Percentiles rank a stretch among this genome's conserved stretches.
These are phyloP conservation scores for Uropsilus gracilis DNA, from an alignment of 2,113 vertebrate species.

Conservation along the genomic window DNA sequence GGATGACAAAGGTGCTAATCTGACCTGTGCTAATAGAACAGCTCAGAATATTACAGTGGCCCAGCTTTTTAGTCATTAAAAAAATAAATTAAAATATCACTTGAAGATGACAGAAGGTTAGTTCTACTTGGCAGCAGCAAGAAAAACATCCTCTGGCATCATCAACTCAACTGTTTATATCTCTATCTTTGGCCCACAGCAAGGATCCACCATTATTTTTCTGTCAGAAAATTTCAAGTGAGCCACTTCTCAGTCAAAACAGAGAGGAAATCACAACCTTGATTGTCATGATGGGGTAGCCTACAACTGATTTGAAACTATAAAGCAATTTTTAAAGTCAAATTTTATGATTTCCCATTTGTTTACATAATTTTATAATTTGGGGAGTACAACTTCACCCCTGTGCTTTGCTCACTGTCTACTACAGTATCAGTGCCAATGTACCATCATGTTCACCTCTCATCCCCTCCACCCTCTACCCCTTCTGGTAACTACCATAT, in stretches of 20 bases:
- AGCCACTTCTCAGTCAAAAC: constrained; percentile 3
- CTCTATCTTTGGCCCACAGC: background rate
- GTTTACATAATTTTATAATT: too few relatives aligned
- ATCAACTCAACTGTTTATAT: background rate
- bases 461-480: too few relatives aligned
- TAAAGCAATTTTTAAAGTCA: background rate
- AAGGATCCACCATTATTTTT: background rate
- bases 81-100: background rate
- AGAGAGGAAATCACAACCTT: constrained; percentile 3
- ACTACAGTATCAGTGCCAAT: too few relatives aligned
- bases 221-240: constrained; percentile 34
- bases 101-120: background rate
- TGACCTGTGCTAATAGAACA: background rate
- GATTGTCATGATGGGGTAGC: background rate
- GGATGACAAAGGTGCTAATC: background rate
- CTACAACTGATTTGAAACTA: background rate
- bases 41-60: background rate
- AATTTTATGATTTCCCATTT: too few relatives aligned
- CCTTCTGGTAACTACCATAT: too few relatives aligned
- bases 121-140: background rate
- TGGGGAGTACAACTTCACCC: too few relatives aligned
- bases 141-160: background rate
- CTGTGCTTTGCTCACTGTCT: too few relatives aligned
- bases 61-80: background rate
- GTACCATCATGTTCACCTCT: too few relatives aligned